phyloP scores from a whole-genome alignment of 2,113 vertebrate genomes.

The Cryptoleucopteryx plumbea region DNA sequence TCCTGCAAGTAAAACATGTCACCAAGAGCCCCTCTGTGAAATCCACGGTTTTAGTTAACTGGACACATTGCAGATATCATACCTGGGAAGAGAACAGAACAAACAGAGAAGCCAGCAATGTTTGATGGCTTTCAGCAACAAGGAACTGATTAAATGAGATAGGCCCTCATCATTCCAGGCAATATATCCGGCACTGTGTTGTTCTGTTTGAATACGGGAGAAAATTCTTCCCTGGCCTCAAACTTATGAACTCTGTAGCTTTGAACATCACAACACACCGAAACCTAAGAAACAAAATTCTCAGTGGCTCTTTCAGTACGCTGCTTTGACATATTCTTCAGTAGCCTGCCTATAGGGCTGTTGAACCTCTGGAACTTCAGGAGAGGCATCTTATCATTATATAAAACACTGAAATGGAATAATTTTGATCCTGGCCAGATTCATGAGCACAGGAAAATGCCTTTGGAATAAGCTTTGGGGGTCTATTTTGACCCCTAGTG shows the following conservation, averaged over 20 bases:
- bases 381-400: background rate
- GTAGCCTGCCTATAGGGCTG: background rate
- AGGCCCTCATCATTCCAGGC: background rate
- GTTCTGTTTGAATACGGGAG: background rate
- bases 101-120: background rate
- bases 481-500: background rate
- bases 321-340: background rate
- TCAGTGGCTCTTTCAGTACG: background rate
- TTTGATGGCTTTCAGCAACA: background rate
- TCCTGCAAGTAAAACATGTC: background rate
- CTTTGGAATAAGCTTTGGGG: background rate
- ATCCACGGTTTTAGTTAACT: background rate
- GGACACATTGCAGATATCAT: background rate
- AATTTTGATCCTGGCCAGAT: background rate
- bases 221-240: background rate
- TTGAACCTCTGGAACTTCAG: background rate
- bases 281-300: background rate
- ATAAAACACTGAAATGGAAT: background rate
- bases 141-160: background rate
- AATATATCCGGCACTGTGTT: rapidly evolving
- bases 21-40: background rate
- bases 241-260: background rate
- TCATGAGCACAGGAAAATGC: background rate
- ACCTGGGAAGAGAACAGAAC: background rate
- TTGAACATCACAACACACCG: background rate